These are phyloP conservation scores for Leucophenga varia DNA, from an alignment of 1,140 invertebrate genomes.

Conservation along the genomic window DNA sequence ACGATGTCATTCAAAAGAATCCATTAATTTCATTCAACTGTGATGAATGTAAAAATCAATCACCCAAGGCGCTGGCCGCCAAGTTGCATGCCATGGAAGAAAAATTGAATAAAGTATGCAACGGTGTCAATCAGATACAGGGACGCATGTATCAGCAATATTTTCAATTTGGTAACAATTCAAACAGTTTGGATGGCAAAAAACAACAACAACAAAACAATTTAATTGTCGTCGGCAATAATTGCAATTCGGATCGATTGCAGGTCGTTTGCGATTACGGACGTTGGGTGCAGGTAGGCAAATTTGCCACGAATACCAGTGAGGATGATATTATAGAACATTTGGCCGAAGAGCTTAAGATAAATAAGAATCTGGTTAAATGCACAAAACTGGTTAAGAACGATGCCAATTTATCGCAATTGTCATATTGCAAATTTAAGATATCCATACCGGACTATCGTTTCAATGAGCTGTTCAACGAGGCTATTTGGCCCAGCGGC, in stretches of 20 bases:
- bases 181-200: conserved; percentile 40
- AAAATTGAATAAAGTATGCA: conserved; percentile 51
- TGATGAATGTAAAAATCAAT: conserved; percentile 50
- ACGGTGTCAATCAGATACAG: conserved; percentile 51
- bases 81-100: conserved; percentile 51
- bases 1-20: conserved; percentile 51
- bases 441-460: conserved; percentile 54
- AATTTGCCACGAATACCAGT: conserved; percentile 50
- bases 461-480: conserved; percentile 55
- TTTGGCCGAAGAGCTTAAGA: conserved; percentile 48
- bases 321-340: conserved; percentile 53
- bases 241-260: conserved; percentile 54
- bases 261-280: conserved; percentile 53
- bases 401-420: conserved; percentile 49
- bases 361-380: conserved; percentile 51
- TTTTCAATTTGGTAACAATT: conserved; percentile 49
- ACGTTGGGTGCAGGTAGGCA: conserved; percentile 52
- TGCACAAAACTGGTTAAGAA: conserved; percentile 54
- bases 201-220: conserved; percentile 50
- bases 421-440: conserved; percentile 53
- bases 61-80: conserved; percentile 37
- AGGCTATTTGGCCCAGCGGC: conserved; percentile 54
- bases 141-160: conserved; percentile 55
- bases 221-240: conserved; percentile 50
- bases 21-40: conserved; percentile 50